Base-by-base conservation (phyloP, 2,797 vertebrate genomes). In the Manis javanica region DNA sequence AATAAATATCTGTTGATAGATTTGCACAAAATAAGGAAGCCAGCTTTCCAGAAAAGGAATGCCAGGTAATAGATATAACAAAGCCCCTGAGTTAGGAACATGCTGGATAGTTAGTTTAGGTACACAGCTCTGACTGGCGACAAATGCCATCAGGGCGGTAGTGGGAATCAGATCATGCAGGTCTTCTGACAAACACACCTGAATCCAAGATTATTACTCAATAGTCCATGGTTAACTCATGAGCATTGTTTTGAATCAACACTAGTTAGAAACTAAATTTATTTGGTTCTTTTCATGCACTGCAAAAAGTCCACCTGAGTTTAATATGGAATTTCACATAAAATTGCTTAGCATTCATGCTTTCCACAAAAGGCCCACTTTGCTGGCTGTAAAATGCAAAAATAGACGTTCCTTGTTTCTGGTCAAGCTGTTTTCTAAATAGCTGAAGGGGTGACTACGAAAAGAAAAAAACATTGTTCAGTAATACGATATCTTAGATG, bases 401-500 rank as follows among this genome's bases (percentile, higher is more conserved):
- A 94, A 63, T 64, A 88, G 69, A 84, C 85, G 68, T 55, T 91
- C 68, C 84, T 96, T 95, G 57, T 39, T 94, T 95, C 74, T 64
- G 71, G 81, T 91, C 74, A 96, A 95, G 91, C 79, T 97, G 92
- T 96, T 97, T 97, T 96, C 94, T 77, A 96, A 96, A 95, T 53
- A 97, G 92, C 18, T 94, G 81, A 95, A 97, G 89, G 96, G 88
- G 75, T 88, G 84, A 91, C 87, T 81, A 94, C 16, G 51, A 61
- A 88, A 88, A 83, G 49, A 92, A 85, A 75, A 75, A 66, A 74
- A 4, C 18, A 1, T 82, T 96, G 97, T 92, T 97, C 77, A 92
- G 77, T 94, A 96, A 96, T 66, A 94, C 90, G 39, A 74, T 94
- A 96, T 92, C 84, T 87, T 92, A 90, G 87, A 97, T 94, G 81